Base-by-base conservation (phyloP, 2,113 vertebrate species). In the Otus sunia region DNA sequence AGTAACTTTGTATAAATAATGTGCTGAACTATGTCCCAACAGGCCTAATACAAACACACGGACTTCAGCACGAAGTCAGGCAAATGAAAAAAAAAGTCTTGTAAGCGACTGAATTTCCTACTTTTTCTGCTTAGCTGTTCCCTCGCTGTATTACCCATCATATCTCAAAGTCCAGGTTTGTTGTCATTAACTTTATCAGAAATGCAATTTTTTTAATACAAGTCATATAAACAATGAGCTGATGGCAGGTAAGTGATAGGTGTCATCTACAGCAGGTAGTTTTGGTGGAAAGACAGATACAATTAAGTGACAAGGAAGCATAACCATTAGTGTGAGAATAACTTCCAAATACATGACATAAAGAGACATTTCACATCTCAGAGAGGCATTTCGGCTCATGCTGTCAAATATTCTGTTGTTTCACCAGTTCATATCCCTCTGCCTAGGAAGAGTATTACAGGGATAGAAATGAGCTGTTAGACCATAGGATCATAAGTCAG, bases 41-140 rank as follows among this genome's bases (percentile, higher is more conserved):
- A 98, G 98, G 97, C 91, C 98, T 98, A 98, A 98, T 93, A 97
- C 82, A 99, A 99, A 99, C 97, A 98, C 66, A 62, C 52, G 88
- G 88, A 89, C 97, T 98, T 98, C 97, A 97, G 98, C 98, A 98
- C 97, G 97, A 98, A 98, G 98, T 97, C 97, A 97, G 96, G 91
- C 98, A 97, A 97, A 97, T 20, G 39, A 62, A 86, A 77, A 32
- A 39, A 93, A 97, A 95, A 52, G 94, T 96, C 92, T 96, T 97
- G 45, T 64, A 29, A 72, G 83, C 94, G 94, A 97, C 96, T 98
- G 92, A 97, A 97, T 91, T 91, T 94, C 19, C 4, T 45, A 41
- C 21, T 47, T 88, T 91, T 92, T 75, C 43, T 97, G 91, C 56
- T 77, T 64, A 72, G 83, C 37, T 81, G 8, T 52, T 93, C 39